Base-by-base conservation (phyloP, 2,113 vertebrate genomes). In the Boleophthalmus pectinirostris region DNA sequence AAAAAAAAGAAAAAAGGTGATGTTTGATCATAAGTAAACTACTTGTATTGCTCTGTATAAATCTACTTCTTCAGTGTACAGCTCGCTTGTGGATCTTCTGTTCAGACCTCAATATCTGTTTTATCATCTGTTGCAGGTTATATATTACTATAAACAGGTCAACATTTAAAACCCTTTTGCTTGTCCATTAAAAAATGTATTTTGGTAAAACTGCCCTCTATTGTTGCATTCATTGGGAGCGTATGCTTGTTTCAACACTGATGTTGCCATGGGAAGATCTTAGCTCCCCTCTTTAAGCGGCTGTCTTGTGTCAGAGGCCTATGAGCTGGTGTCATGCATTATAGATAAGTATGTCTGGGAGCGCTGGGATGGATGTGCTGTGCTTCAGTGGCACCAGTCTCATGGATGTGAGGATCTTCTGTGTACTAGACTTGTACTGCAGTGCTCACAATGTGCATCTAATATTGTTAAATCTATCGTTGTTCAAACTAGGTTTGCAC, bases 301-400 rank as follows among this genome's bases (percentile, higher is more conserved):
- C 76, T 60, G 46, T 79, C 72, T 65, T 76, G 58, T 78, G 15
- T 67, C 73, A 38, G 73, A 74, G 75, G 69, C 68, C 70, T 73
- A 20, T 80, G 81, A 89, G 82, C 81, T 82, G 85, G 88, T 79
- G 67, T 85, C 88, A 89, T 93, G 86, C 90, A 93, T 93, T 89
- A 92, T 91, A 86, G 78, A 93, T 93, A 77, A 88, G 73, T 68
- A 80, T 80, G 88, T 91, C 88, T 91, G 85, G 81, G 70, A 13
- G 71, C 76, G 82, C 77, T 77, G 16, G 38, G 68, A 80, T 77
- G 83, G 81, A 81, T 77, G 84, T 74, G n/a, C 70, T 79, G 72
- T 70, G 78, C 78, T 84, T 70, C 69, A 29, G 47, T 61, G 45
- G 43, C 58, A 24, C 75, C 75, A 60, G 60, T 60, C 79, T 76